Conservation (phyloP, 2,888 invertebrate species). For the Volucella zonaria region DNA sequence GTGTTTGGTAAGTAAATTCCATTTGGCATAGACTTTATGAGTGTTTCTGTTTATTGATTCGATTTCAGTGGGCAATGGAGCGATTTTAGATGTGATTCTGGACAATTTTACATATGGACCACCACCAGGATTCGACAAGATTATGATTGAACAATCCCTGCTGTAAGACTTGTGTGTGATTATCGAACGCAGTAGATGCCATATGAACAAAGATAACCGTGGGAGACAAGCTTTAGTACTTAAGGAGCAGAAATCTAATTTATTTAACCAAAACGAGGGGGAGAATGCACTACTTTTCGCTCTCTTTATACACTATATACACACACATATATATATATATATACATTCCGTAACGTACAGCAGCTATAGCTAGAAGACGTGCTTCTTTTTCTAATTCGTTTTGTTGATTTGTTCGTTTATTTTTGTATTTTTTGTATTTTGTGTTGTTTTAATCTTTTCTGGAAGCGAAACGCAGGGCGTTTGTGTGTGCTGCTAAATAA, state of each 20-base stretch:
- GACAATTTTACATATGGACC: conserved; percentile 93
- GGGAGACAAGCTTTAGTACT: conserved; percentile 66
- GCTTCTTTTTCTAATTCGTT: too few species aligned
- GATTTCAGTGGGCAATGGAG: conserved; percentile 96
- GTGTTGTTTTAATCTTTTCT: conserved; percentile 19
- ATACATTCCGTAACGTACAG: conserved; percentile 63
- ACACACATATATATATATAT: conserved; percentile 2
- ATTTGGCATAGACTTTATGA: background rate
- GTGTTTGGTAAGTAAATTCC: conserved; percentile 89
- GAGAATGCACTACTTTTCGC: conserved; percentile 53
- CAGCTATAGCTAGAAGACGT: conserved; percentile 25
- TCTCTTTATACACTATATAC: conserved; percentile 44
- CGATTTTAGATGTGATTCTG: conserved; percentile 96
- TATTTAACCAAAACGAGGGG: conserved; percentile 58
- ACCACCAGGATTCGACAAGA: conserved; percentile 95
- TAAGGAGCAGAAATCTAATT: conserved; percentile 56
- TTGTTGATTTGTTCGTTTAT: conserved; percentile 4
- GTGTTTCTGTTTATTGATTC: background rate
- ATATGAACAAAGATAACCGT: conserved; percentile 30
- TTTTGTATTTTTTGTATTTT: conserved; percentile 46
- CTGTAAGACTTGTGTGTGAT: conserved; percentile 85
- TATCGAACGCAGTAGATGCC: conserved; percentile 25
- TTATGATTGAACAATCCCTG: conserved; percentile 97
- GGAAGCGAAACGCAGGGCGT: conserved; percentile 23
- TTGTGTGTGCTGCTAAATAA: conserved; percentile 54